Percentiles rank a stretch among this genome's conserved stretches.
phyloP scores from a whole-genome alignment of 2,888 invertebrate species.

The Drosophila neotestacea region DNA sequence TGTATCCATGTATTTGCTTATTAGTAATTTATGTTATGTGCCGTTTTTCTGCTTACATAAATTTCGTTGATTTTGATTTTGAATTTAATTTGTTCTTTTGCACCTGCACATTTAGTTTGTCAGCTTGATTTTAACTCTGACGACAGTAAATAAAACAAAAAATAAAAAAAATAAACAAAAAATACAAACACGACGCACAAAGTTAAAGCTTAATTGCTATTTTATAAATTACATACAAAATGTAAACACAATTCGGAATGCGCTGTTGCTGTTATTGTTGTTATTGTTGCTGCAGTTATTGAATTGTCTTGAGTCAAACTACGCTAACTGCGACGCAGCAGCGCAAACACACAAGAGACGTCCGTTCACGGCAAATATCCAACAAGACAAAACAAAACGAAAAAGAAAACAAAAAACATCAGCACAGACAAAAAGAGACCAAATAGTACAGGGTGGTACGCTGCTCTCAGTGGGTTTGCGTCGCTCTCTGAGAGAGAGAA shows the following conservation, averaged over 20 bases:
- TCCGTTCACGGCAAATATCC: conserved; percentile 67
- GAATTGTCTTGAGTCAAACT: conserved; percentile 57
- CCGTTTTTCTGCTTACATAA: conserved; percentile 56
- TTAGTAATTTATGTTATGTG: conserved; percentile 42
- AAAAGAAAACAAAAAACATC: conserved; percentile 52
- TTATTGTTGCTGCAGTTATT: conserved; percentile 48
- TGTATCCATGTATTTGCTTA: conserved; percentile 18
- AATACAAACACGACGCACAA: conserved; percentile 34
- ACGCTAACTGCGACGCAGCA: conserved; percentile 74
- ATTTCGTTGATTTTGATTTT: conserved; percentile 36
- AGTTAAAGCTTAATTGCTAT: conserved; percentile 28
- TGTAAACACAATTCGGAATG: conserved; percentile 45
- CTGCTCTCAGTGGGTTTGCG: conserved; percentile 21
- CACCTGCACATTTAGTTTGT: conserved; percentile 39
- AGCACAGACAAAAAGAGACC: conserved; percentile 27
- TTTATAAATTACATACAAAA: conserved; percentile 47
- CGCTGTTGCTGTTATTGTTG: conserved; percentile 40
- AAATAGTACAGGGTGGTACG: conserved; percentile 20
- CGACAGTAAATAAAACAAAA: conserved; percentile 17
- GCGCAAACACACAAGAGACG: conserved; percentile 56
- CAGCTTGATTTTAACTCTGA: conserved; percentile 23
- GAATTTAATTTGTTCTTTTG: conserved; percentile 24
- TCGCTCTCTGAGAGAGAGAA: neutral
- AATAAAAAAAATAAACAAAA: conserved; percentile 4
- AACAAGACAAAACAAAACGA: conserved; percentile 61